Conservation (phyloP, 2,797 vertebrate genomes). For the Typhlichthys eigenmanni region DNA sequence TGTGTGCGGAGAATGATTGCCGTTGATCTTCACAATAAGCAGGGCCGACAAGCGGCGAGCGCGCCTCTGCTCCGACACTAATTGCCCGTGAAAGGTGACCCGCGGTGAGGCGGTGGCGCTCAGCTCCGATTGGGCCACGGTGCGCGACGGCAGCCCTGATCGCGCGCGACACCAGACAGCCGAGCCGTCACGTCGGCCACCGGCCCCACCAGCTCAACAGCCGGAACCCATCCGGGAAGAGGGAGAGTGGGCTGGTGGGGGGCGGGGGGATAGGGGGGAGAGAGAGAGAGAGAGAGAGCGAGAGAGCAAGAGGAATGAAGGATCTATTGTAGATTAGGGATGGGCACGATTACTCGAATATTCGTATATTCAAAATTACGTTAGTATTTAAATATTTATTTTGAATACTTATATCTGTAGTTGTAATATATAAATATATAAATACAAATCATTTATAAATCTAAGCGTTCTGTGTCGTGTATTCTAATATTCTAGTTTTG, state of each 20-base stretch:
- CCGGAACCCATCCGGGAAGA: conserved; percentile 63
- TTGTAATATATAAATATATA: too few species aligned
- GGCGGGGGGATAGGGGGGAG: background rate
- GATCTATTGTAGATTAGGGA: background rate
- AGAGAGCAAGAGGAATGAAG: background rate
- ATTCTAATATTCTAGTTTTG: too few species aligned
- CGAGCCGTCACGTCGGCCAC: conserved; percentile 82
- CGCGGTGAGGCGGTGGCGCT: conserved; percentile 89
- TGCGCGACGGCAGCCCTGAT: conserved; percentile 78
- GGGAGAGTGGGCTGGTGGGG: conserved; percentile 20
- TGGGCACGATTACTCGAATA: too few species aligned
- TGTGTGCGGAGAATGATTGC: conserved; percentile 76
- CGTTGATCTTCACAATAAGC: conserved; percentile 91
- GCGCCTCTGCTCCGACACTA: conserved; percentile 94
- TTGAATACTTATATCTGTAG: too few species aligned
- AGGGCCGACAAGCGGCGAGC: conserved; percentile 92
- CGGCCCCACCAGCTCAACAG: conserved; percentile 73
- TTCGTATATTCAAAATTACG: too few species aligned
- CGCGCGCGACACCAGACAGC: conserved; percentile 93
- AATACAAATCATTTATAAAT: too few species aligned
- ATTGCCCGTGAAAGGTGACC: conserved; percentile 99
- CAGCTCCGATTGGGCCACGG: conserved; percentile 89
- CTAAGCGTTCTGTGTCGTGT: too few species aligned
- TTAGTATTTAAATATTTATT: too few species aligned
- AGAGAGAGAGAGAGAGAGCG: background rate